Conservation (phyloP, 2,888 invertebrate genomes). For the Amphipoea lucens region DNA sequence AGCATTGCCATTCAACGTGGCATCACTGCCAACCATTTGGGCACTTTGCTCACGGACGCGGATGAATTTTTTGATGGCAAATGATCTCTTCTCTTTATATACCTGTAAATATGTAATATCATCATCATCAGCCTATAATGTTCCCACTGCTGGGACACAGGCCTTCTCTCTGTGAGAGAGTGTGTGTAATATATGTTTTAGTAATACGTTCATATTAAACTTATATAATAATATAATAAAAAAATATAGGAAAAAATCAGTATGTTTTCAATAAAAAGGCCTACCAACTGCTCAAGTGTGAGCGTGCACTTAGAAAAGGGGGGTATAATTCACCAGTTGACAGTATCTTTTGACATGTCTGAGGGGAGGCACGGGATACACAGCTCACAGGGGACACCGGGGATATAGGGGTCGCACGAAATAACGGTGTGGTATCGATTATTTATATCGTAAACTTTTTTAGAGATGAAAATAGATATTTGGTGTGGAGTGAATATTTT, state of each 20-base stretch:
- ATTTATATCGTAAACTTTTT: slow-evolving; percentile 38
- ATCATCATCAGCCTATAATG: too few relatives aligned
- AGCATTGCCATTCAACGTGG: not conserved
- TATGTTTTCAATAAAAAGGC: not conserved
- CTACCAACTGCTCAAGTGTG: slow-evolving; percentile 57
- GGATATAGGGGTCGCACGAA: slow-evolving; percentile 66
- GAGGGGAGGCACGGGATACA: slow-evolving; percentile 67
- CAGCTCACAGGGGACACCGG: slow-evolving; percentile 61
- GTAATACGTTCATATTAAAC: too few relatives aligned
- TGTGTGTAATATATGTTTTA: too few relatives aligned
- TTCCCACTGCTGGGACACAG: too few relatives aligned
- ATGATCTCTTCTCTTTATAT: too few relatives aligned
- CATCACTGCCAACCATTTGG: not conserved
- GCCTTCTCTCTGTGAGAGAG: too few relatives aligned
- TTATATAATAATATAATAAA: too few relatives aligned
- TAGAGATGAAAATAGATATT: slow-evolving; percentile 6
- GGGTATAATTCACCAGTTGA: slow-evolving; percentile 73
- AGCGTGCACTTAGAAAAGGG: slow-evolving; percentile 57
- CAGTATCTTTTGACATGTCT: slow-evolving; percentile 75
- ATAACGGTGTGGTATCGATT: slow-evolving; percentile 68
- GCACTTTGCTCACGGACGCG: not conserved
- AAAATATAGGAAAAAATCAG: not conserved
- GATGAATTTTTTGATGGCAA: not conserved
- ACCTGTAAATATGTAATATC: not conserved
- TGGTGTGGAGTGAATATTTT: slow-evolving; percentile 16